Percentiles rank a stretch among this genome's conserved stretches.
These are phyloP conservation scores for Rhagoletis pomonella DNA, from an alignment of 1,140 invertebrate species.

Conservation along the genomic window DNA sequence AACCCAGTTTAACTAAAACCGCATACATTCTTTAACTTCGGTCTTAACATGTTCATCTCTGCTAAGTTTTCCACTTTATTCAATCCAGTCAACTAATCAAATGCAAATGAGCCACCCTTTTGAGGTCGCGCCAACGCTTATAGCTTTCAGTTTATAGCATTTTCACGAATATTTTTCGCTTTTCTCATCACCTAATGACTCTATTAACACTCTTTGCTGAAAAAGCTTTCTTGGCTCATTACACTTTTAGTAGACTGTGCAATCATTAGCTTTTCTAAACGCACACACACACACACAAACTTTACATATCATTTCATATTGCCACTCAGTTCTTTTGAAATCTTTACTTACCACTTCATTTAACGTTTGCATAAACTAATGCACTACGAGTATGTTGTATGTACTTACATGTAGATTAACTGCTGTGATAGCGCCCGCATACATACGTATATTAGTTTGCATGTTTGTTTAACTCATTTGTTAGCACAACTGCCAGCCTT, in stretches of 20 bases:
- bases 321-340: too few relatives aligned
- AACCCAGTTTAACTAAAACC: too few relatives aligned
- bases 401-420: neutral
- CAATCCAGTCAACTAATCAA: too few relatives aligned
- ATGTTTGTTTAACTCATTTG: neutral
- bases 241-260: neutral
- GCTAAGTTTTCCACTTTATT: too few relatives aligned
- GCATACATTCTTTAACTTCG: too few relatives aligned
- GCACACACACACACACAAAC: too few relatives aligned
- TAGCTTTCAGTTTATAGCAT: neutral
- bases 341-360: constrained; percentile 24
- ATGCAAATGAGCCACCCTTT: too few relatives aligned
- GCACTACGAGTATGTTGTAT: neutral
- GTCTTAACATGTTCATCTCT: too few relatives aligned
- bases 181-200: neutral
- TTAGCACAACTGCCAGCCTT: neutral
- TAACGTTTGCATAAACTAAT: constrained; percentile 33
- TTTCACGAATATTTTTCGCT: too few relatives aligned
- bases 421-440: neutral
- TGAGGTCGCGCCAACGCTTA: too few relatives aligned
- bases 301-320: too few relatives aligned
- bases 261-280: constrained; percentile 28
- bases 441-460: neutral
- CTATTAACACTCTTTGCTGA: neutral
- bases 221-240: constrained; percentile 2